phyloP scores from a whole-genome alignment of 2,888 invertebrate species.

The Euproctis similis region DNA sequence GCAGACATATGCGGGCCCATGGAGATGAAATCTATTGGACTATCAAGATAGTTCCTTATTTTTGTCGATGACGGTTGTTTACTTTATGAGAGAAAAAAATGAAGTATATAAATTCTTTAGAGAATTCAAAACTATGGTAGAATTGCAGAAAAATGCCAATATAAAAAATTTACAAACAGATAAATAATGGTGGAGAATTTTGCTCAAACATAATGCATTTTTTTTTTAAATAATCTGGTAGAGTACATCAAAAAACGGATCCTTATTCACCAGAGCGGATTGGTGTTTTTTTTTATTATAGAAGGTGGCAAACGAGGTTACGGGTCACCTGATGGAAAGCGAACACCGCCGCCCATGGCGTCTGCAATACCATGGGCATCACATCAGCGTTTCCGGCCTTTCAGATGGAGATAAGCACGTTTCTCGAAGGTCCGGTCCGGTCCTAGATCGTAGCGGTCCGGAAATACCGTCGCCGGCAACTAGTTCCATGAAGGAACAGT shows the following conservation, averaged over 20 bases:
- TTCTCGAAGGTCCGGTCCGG: too few species aligned
- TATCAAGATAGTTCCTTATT: not conserved
- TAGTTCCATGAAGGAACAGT: too few species aligned
- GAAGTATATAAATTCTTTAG: too few species aligned
- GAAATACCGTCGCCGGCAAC: too few species aligned
- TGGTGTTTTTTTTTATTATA: too few species aligned
- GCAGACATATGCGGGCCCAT: not conserved
- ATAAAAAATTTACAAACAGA: not conserved
- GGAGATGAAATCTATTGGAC: not conserved
- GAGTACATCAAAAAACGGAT: not conserved
- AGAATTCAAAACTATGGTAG: not conserved
- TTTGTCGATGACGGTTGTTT: not conserved
- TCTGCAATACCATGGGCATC: too few species aligned
- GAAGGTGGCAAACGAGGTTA: too few species aligned
- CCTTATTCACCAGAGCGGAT: not conserved
- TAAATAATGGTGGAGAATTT: slow-evolving; percentile 1
- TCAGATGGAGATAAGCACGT: too few species aligned
- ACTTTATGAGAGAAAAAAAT: not conserved
- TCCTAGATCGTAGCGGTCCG: too few species aligned
- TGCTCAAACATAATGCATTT: not conserved
- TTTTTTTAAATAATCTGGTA: not conserved
- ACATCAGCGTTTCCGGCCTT: too few species aligned
- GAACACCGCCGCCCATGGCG: too few species aligned
- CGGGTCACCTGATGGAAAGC: too few species aligned
- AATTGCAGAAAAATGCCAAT: not conserved